Evolutionary conservation across 2,888 invertebrate genomes (phyloP).

Genomic region (Serripes groenlandicus): DNA sequence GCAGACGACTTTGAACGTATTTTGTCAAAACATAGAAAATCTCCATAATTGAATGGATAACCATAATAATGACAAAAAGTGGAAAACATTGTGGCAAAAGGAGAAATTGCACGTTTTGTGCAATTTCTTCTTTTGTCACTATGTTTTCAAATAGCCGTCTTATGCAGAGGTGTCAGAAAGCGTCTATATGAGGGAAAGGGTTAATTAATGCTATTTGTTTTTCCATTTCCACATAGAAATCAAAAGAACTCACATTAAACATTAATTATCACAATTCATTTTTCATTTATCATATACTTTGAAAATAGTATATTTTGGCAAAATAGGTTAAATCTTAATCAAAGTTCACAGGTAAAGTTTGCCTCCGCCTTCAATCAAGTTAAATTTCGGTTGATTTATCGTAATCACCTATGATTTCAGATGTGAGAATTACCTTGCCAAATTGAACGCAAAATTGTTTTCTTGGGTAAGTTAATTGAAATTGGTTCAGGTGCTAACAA

Average conservation of each 20-base stretch:
- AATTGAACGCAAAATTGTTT: conserved; percentile 20
- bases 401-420: not conserved
- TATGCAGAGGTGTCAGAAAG: not conserved
- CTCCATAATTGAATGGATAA: too few relatives aligned
- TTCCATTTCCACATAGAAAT: too few relatives aligned
- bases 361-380: not conserved
- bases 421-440: not conserved
- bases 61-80: too few relatives aligned
- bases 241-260: too few relatives aligned
- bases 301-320: not conserved
- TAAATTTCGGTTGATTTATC: conserved; percentile 6
- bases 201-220: too few relatives aligned
- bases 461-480: conserved; percentile 14
- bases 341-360: not conserved
- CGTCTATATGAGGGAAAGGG: not conserved
- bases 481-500: conserved; percentile 19
- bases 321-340: not conserved
- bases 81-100: not conserved
- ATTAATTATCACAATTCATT: too few relatives aligned
- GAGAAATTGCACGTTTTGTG: not conserved
- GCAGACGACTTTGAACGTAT: too few relatives aligned
- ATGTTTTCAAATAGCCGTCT: too few relatives aligned
- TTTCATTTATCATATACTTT: too few relatives aligned
- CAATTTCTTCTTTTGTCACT: not conserved
- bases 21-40: too few relatives aligned